phyloP scores from a whole-genome alignment of 2,113 vertebrate genomes.

The Calyptommatus sinebrachiatus region DNA sequence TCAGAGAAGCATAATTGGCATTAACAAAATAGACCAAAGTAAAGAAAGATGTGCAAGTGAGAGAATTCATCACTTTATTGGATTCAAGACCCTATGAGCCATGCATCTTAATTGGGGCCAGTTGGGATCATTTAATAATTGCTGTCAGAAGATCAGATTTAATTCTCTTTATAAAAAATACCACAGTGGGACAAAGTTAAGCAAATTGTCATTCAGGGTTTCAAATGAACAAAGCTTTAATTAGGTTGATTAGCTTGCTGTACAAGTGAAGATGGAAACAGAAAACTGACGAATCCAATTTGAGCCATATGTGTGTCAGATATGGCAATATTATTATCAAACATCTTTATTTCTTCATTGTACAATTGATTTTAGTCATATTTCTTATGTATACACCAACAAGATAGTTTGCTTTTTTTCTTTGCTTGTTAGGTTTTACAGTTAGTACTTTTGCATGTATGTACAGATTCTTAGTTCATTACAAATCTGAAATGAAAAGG shows the following conservation, averaged over 20 bases:
- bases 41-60: constrained; percentile 64
- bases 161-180: constrained; percentile 96
- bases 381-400: background rate
- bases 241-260: constrained; percentile 97
- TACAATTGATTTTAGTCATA: constrained; percentile 33
- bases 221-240: constrained; percentile 98
- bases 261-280: constrained; percentile 81
- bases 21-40: constrained; percentile 71
- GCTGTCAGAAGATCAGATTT: constrained; percentile 99
- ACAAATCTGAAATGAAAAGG: constrained; percentile 5
- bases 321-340: constrained; percentile 57
- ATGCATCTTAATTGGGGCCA: constrained; percentile 95
- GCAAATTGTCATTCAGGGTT: constrained; percentile 98
- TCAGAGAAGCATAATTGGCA: constrained; percentile 63
- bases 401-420: background rate
- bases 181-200: constrained; percentile 95
- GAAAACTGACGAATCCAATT: constrained; percentile 76
- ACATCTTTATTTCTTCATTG: constrained; percentile 60
- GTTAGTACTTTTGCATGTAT: background rate
- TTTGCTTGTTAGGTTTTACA: background rate
- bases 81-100: constrained; percentile 83
- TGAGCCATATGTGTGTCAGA: constrained; percentile 64
- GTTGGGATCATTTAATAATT: constrained; percentile 99
- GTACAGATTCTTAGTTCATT: constrained; percentile 13
- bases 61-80: constrained; percentile 69